Percentiles rank a stretch among this genome's conserved stretches.
phyloP scores from a whole-genome alignment of 2,888 invertebrate genomes.

The Drosophila multiciliata region DNA sequence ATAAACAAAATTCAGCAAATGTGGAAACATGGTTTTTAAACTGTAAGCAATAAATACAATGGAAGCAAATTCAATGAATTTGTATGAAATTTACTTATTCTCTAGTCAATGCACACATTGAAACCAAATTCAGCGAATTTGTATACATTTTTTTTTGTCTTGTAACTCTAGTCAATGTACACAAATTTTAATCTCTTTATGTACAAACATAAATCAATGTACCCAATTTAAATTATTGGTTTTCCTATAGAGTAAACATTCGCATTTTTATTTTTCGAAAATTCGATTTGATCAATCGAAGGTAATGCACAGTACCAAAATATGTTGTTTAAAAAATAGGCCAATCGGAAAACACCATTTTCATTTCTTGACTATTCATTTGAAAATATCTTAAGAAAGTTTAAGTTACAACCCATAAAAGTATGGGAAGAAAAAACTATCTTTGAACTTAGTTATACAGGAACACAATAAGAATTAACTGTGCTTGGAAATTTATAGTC shows the following conservation, averaged over 20 bases:
- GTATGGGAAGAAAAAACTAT: neutral
- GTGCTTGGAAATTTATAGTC: neutral
- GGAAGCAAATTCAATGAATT: neutral
- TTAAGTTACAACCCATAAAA: neutral
- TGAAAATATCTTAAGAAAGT: neutral
- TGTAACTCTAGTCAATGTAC: neutral
- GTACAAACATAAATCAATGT: neutral
- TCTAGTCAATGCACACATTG: neutral
- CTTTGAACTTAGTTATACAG: neutral
- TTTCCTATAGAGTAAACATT: neutral
- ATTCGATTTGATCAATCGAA: neutral
- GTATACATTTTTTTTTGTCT: neutral
- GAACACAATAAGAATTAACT: neutral
- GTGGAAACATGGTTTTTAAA: neutral
- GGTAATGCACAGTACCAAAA: neutral
- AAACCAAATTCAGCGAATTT: neutral
- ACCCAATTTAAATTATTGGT: neutral
- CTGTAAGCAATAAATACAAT: neutral
- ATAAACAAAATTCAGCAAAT: neutral
- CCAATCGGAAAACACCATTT: neutral
- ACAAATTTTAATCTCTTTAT: neutral
- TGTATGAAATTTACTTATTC: neutral
- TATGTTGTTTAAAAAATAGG: neutral
- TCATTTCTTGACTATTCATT: neutral
- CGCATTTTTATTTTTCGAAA: neutral